Evolutionary conservation across 2,113 vertebrate genomes (phyloP).

Genomic region (Brienomyrus longianalis): DNA sequence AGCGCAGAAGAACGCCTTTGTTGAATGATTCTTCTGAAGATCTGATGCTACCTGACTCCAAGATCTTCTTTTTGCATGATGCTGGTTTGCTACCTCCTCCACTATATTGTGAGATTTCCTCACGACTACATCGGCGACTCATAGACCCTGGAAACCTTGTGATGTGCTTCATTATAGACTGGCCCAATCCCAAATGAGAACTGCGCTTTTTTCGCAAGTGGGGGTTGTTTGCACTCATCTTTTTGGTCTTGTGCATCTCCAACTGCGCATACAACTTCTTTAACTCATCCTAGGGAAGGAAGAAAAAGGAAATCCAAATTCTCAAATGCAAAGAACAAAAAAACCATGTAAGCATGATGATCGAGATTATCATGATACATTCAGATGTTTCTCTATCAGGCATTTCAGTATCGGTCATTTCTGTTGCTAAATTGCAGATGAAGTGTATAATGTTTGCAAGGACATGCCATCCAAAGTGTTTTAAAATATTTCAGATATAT

Average conservation of each 20-base stretch:
- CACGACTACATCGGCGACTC: conserved; percentile 63
- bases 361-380: neutral
- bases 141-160: conserved; percentile 67
- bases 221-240: conserved; percentile 82
- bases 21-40: conserved; percentile 50
- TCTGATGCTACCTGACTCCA: conserved; percentile 42
- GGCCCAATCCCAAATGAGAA: conserved; percentile 66
- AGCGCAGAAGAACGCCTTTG: conserved; percentile 40
- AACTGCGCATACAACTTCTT: conserved; percentile 89
- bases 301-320: conserved; percentile 26
- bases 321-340: conserved; percentile 20
- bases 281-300: conserved; percentile 74
- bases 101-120: conserved; percentile 54
- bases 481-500: neutral
- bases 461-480: neutral
- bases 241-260: conserved; percentile 79
- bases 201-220: conserved; percentile 77
- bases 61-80: conserved; percentile 51
- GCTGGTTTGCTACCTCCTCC: conserved; percentile 42
- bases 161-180: conserved; percentile 63
- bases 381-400: neutral
- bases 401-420: neutral
- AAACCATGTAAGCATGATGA: neutral
- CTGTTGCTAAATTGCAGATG: neutral
- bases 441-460: neutral